These are phyloP conservation scores for Antedon bifida DNA, from an alignment of 35 echinoderm and acorn worm genomes.

Conservation along the genomic window DNA sequence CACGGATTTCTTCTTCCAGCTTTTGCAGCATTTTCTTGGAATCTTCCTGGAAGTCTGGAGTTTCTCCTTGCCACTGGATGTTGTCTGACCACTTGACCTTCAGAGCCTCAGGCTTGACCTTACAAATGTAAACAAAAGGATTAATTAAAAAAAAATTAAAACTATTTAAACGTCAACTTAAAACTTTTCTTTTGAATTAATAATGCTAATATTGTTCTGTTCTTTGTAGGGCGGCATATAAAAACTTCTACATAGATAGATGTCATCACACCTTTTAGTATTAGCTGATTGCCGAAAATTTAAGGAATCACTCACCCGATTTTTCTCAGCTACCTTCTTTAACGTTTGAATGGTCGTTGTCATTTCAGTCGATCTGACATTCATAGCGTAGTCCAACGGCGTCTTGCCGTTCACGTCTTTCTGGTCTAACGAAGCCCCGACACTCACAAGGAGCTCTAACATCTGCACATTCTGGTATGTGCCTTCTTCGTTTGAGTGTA, in stretches of 20 bases:
- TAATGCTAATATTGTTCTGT: too few species aligned
- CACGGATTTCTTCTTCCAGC: slow-evolving; percentile 11
- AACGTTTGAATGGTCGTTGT: slow-evolving; percentile 39
- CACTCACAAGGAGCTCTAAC: slow-evolving; percentile 32
- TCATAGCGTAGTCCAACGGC: slow-evolving; percentile 60
- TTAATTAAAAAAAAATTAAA: too few species aligned
- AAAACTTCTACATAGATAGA: too few species aligned
- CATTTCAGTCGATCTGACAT: slow-evolving; percentile 34
- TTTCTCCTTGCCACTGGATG: slow-evolving; percentile 19
- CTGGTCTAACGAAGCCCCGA: slow-evolving; percentile 23
- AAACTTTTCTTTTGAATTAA: too few species aligned
- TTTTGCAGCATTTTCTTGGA: slow-evolving; percentile 47
- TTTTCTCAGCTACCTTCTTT: slow-evolving; percentile 35
- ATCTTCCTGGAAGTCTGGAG: slow-evolving; percentile 44
- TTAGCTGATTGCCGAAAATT: too few species aligned
- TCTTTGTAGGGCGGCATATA: too few species aligned
- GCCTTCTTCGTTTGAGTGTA: slow-evolving; percentile 51
- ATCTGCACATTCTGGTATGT: slow-evolving; percentile 72
- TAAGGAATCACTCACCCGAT: neutral
- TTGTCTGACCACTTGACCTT: slow-evolving; percentile 41
- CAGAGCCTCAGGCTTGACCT: slow-evolving; percentile 8
- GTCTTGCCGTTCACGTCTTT: slow-evolving; percentile 60
- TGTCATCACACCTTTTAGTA: too few species aligned
- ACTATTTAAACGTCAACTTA: too few species aligned
- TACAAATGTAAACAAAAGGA: neutral